A percentile compares a stretch with the other conserved stretches of the same genome.
These are phyloP conservation scores for Symphodus melops DNA, from an alignment of 2,113 vertebrate genomes.

Conservation along the genomic window DNA sequence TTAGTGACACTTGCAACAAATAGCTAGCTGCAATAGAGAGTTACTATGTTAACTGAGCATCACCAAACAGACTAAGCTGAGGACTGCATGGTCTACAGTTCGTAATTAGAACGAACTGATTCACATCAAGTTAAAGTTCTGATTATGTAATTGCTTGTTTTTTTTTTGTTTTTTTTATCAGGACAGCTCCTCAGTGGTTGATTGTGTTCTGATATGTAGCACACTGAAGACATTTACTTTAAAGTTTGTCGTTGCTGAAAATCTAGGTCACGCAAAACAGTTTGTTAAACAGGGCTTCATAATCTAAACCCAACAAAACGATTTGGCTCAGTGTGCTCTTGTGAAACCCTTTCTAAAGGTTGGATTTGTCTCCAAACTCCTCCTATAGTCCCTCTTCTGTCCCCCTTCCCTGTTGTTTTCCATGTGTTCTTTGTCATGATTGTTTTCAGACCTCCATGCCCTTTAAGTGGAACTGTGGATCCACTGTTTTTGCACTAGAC, in stretches of 20 bases:
- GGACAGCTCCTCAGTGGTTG: background rate
- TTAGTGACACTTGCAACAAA: no score
- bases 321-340: background rate
- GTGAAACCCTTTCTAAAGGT: background rate
- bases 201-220: constrained; percentile 26
- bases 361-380: background rate
- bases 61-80: no score
- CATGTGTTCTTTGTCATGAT: constrained; percentile 64
- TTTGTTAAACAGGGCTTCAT: constrained; percentile 14
- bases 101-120: background rate
- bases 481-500: constrained; percentile 84
- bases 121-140: no score
- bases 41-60: no score
- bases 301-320: background rate
- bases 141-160: no score
- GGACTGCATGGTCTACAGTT: no score
- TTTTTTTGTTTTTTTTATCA: no score
- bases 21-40: no score
- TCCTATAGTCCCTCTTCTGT: constrained; percentile 21
- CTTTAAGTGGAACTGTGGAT: constrained; percentile 82
- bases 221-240: constrained; percentile 23
- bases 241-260: constrained; percentile 6
- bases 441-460: constrained; percentile 79
- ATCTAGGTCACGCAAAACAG: no score
- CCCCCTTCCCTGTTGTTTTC: constrained; percentile 20